Evolutionary conservation across 2,888 invertebrate genomes (phyloP), one percentile per base, ranked within the genome.

Genomic region (Apeira syringaria): DNA sequence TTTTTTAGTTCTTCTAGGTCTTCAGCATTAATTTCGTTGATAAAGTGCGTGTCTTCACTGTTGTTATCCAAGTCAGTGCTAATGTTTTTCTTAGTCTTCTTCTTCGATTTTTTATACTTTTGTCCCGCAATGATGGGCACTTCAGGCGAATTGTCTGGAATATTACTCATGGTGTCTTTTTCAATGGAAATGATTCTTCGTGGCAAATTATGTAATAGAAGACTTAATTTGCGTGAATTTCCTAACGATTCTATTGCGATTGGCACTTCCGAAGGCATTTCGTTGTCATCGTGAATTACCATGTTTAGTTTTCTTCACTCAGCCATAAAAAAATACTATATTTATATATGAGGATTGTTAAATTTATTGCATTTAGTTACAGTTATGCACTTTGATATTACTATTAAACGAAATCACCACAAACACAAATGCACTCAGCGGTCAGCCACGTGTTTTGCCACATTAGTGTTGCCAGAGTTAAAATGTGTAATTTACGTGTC

Each of bases 1-100:
- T 55, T 54, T 59, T 55, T 73, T 2, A 88, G 49, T 50, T 88
- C 84, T 40, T 74, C 60, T 20, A 88, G 47, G 58, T 87, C 88
- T 45, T 61, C 64, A 40, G 59, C 12, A 47, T 61, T 66, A 4
- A 80, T 72, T 50, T 61, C 51, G 5, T 36, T 37, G 1, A 8
- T 28, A 2, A 27, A 43, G 18, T 42, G 36, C 2, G 15, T 30
- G 15, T 36, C 42, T 11, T 56, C 53, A 15, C 40, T 35, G 17
- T 30, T 44, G 11, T 59, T 53, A 5, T 26, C 29, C 0, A 39
- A 38, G 9, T 30, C 32, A 20, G 29, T 25, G 10, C 12, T 41
- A 24, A 27, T 50, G 2, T 26, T 33, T 33, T 55, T 57, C 18
- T 47, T 52, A 10, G 35, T 32, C 8, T 33, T 53, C 12, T 40